phyloP scores from a whole-genome alignment of 2,113 vertebrate genomes.

The Otis tarda region DNA sequence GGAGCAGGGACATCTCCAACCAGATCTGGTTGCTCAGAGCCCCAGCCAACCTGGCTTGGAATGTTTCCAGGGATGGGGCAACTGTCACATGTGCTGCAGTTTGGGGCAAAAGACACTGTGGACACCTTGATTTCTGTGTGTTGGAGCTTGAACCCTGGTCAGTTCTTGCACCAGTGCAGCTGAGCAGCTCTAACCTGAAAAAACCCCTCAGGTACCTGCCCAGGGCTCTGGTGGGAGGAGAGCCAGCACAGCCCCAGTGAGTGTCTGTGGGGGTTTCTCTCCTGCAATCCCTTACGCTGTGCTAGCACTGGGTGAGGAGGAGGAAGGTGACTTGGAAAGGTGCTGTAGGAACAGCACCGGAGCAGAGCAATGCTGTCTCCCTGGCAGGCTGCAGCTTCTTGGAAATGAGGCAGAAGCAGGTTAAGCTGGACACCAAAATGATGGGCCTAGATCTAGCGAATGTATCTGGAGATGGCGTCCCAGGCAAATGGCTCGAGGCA shows the following conservation, averaged over 20 bases:
- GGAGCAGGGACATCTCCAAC: no score
- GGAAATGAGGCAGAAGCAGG: background rate
- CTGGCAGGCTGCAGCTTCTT: background rate
- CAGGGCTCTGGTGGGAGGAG: background rate
- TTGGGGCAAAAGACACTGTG: accelerated
- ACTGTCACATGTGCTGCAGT: accelerated
- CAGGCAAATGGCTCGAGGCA: background rate
- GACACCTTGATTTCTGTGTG: background rate
- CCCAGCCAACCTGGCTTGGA: no score
- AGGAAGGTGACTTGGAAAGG: background rate
- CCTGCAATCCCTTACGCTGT: accelerated
- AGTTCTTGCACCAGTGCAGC: background rate
- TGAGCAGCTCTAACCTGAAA: accelerated
- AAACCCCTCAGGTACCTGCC: accelerated
- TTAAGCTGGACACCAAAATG: background rate
- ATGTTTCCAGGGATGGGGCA: no score
- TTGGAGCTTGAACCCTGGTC: background rate
- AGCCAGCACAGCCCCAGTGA: background rate
- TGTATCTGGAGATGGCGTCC: accelerated
- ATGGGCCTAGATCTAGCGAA: background rate
- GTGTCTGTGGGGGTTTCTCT: background rate
- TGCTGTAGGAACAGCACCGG: accelerated
- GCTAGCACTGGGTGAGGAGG: background rate
- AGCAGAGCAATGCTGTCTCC: accelerated
- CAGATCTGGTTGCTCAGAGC: no score